Evolutionary conservation across 2,888 invertebrate species (phyloP).

Genomic region (Temnothorax ravouxi): DNA sequence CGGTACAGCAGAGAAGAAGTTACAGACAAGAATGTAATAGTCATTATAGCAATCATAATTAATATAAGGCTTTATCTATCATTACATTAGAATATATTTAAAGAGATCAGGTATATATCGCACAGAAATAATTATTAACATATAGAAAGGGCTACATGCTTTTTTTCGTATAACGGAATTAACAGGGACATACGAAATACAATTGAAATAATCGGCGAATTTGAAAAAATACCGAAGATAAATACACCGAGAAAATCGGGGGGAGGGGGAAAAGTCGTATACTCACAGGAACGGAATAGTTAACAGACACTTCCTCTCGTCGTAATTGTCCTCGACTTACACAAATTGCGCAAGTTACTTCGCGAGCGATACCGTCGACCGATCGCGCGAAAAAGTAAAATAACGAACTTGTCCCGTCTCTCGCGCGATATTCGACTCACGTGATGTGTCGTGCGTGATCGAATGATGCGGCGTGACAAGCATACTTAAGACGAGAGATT

Average conservation of each 20-base stretch:
- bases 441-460: conserved; percentile 40
- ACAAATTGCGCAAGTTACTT: not conserved
- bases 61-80: not conserved
- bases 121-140: conserved; percentile 26
- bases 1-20: not conserved
- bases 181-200: conserved; percentile 15
- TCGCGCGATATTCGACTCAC: conserved; percentile 34
- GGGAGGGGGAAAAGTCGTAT: not conserved
- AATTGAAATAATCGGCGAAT: not conserved
- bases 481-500: conserved; percentile 65
- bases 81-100: conserved; percentile 17
- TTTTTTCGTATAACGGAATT: not conserved
- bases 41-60: conserved; percentile 10
- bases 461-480: conserved; percentile 57
- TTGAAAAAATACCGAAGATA: not conserved
- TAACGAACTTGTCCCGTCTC: not conserved
- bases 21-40: conserved; percentile 11
- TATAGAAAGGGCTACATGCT: conserved; percentile 28
- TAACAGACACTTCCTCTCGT: conserved; percentile 18
- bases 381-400: conserved; percentile 8
- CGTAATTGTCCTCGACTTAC: conserved; percentile 3
- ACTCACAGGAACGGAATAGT: conserved; percentile 10
- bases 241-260: not conserved
- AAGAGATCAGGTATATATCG: not conserved
- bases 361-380: conserved; percentile 10